Conservation (phyloP, 2,888 invertebrate genomes). For the Sialis lutaria region DNA sequence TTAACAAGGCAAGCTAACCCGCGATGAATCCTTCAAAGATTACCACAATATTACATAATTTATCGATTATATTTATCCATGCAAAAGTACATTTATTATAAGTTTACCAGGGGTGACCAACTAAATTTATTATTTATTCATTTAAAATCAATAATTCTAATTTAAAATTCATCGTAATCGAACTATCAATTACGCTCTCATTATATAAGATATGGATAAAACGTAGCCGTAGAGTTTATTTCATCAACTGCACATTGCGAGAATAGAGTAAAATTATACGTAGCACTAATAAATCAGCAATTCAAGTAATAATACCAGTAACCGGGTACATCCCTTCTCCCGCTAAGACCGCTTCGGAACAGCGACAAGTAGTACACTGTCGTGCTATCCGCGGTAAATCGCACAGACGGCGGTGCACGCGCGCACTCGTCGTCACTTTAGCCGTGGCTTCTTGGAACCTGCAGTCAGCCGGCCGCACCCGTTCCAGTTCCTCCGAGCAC, state of each 20-base stretch:
- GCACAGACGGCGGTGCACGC: conserved; percentile 27
- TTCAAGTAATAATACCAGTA: conserved; percentile 15
- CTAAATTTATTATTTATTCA: too few relatives aligned
- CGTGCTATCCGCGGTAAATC: conserved; percentile 21
- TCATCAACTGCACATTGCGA: not conserved
- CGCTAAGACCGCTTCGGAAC: conserved; percentile 15
- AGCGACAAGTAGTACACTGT: conserved; percentile 17
- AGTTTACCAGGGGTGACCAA: too few relatives aligned
- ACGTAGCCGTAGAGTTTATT: too few relatives aligned
- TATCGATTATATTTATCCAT: too few relatives aligned
- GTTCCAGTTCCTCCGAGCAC: conserved; percentile 20
- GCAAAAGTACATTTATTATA: too few relatives aligned
- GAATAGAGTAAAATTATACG: not conserved
- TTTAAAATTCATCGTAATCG: too few relatives aligned
- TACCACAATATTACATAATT: too few relatives aligned
- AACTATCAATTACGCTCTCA: too few relatives aligned
- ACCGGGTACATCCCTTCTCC: conserved; percentile 20
- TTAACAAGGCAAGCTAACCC: too few relatives aligned
- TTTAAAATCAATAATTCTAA: too few relatives aligned
- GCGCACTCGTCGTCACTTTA: conserved; percentile 14
- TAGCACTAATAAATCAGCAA: not conserved
- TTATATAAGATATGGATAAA: too few relatives aligned
- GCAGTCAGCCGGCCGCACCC: conserved; percentile 18
- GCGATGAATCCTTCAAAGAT: too few relatives aligned
- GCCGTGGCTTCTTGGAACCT: conserved; percentile 19